Base-by-base conservation (phyloP, 2,888 invertebrate genomes). In the Eupithecia tripunctaria region DNA sequence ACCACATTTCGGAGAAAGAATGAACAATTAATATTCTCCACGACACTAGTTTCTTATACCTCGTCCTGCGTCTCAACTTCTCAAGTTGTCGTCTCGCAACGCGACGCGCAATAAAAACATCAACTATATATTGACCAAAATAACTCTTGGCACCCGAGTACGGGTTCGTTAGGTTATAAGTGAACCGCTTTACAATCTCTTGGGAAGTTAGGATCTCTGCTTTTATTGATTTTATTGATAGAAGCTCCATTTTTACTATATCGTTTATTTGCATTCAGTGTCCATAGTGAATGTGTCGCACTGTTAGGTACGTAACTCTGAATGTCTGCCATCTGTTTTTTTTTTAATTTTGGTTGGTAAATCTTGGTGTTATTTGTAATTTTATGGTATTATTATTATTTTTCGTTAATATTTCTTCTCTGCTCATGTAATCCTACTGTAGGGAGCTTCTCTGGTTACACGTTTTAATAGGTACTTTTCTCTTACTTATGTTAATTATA, bases 71-170 rank as follows among this genome's bases (percentile, higher is more conserved):
- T 81, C 82, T 85, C 83, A 84, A 86, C 86, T 86, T 85, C 21
- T 56, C 21, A 56, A 86, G 86, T 82, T 86, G 84, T 82, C 86
- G 87, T 80, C 78, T 83, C 82, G 86, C 86, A 89, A 86, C 91
- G 92, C 91, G 91, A 85, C 88, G 87, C 89, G 89, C 93, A 94
- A 94, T 94, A 94, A 94, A 94, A 94, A 92, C 94, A 94, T 93
- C 94, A 91, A 90, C 92, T 88, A 88, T 90, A 88, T 90, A 89
- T 91, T 90, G 89, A 94, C 94, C 90, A 91, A 94, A 94, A 94
- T 94, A 94, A 92, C 94, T 94, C 93, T 94, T 94, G 94, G 94
- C 94, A 93, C 83, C 86, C 87, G 86, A n/a, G n/a, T 85, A 88
- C 91, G 88, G 85, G 86, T 85, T 88, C 82, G 88, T 88, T 88